Conservation (phyloP, 2,797 vertebrate species). For the Sebastes minor region DNA sequence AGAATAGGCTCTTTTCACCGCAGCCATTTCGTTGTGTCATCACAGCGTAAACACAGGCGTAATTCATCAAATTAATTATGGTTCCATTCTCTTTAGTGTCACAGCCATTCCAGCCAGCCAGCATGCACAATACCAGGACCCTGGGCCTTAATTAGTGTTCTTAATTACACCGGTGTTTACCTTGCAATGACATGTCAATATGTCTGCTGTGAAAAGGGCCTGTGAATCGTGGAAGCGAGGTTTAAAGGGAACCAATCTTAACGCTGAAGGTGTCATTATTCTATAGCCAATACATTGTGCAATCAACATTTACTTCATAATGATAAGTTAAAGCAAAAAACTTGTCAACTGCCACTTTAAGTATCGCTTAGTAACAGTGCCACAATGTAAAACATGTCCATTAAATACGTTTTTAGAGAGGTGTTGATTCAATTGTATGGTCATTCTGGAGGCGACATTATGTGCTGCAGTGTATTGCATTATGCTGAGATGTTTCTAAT, state of each 20-base stretch:
- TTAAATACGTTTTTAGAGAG: too few species aligned
- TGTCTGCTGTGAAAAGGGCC: background rate
- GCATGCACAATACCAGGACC: too few species aligned
- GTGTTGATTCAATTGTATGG: too few species aligned
- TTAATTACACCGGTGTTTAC: too few species aligned
- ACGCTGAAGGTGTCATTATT: background rate
- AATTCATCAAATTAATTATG: background rate
- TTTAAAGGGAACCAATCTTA: background rate
- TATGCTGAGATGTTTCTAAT: background rate
- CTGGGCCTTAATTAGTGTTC: too few species aligned
- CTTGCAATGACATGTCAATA: background rate
- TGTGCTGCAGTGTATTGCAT: background rate
- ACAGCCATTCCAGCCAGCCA: background rate
- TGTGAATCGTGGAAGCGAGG: too few species aligned
- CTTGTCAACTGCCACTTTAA: background rate
- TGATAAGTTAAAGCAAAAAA: too few species aligned
- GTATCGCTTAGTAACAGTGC: background rate
- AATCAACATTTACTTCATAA: background rate
- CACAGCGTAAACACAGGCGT: too few species aligned
- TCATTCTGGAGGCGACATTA: background rate
- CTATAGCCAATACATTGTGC: background rate
- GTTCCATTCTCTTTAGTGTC: too few species aligned
- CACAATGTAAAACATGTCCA: background rate
- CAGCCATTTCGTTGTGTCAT: too few species aligned
- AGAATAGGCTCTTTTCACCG: too few species aligned